Evolutionary conservation across 1,140 invertebrate genomes (phyloP).

Genomic region (Acromyrmex echinatior): DNA sequence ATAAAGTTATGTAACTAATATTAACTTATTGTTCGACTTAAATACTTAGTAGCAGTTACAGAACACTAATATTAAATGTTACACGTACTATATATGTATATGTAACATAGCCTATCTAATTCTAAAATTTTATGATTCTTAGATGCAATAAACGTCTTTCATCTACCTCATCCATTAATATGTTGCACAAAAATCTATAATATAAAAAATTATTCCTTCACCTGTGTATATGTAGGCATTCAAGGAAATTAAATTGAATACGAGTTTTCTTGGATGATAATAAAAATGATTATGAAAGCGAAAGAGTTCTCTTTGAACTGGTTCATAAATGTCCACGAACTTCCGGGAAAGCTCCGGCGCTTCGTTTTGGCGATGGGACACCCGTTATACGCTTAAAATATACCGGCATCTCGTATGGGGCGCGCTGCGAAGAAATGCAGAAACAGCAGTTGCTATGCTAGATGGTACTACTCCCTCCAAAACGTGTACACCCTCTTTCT

Average conservation of each 20-base stretch:
- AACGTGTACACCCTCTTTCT: constrained; percentile 47
- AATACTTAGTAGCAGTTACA: not conserved
- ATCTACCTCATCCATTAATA: not conserved
- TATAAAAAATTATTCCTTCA: not conserved
- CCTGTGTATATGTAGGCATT: not conserved
- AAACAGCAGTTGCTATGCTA: constrained; percentile 87
- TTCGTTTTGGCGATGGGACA: constrained; percentile 73
- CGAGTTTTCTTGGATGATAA: not conserved
- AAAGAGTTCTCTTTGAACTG: not conserved
- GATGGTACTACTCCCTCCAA: constrained; percentile 81
- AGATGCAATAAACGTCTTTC: not conserved
- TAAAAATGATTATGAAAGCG: not conserved
- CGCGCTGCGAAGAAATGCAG: constrained; percentile 85
- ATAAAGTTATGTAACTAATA: not conserved
- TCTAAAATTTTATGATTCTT: not conserved
- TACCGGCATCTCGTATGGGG: constrained; percentile 80
- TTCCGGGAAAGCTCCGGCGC: constrained; percentile 44
- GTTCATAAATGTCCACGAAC: not conserved
- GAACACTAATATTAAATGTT: not conserved
- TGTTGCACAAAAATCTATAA: not conserved
- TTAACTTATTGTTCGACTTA: not conserved
- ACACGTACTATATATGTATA: not conserved
- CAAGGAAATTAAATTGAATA: not conserved
- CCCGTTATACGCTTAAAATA: constrained; percentile 84
- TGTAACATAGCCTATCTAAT: not conserved